A percentile compares a stretch with the other conserved stretches of the same genome.
Evolutionary conservation across 37 sponge, comb jelly and placozoan genomes (phyloP).

Genomic region (Halichondria panicea): DNA sequence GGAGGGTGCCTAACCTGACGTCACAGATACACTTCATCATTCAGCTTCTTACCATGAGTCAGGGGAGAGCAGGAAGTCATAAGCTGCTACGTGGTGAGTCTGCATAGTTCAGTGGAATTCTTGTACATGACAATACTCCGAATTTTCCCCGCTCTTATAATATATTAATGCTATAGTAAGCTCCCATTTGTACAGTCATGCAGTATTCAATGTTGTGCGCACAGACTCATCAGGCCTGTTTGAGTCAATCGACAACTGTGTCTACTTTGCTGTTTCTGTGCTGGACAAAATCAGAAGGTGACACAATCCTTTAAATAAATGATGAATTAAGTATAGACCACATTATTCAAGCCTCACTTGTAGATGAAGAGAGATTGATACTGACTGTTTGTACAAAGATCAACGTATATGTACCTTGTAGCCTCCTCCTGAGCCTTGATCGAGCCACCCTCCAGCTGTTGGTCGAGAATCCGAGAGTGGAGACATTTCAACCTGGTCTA

Average conservation of each 20-base stretch:
- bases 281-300: conserved; percentile 44
- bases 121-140: no score
- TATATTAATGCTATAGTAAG: no score
- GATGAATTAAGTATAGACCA: no score
- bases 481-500: not conserved
- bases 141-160: no score
- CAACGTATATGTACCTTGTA: not conserved
- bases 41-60: conserved; percentile 27
- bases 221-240: conserved; percentile 5
- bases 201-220: no score
- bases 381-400: not conserved
- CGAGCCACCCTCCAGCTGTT: conserved; percentile 37
- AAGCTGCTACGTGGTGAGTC: conserved; percentile 1
- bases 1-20: conserved; percentile 41
- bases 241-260: conserved; percentile 31
- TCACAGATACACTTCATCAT: conserved; percentile 44
- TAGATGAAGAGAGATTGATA: not conserved
- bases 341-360: no score
- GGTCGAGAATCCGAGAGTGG: conserved; percentile 40
- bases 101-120: no score
- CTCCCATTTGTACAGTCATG: no score
- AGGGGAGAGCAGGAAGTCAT: not conserved
- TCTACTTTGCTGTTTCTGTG: conserved; percentile 63
- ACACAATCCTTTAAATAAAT: not conserved
- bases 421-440: conserved; percentile 33